Conservation (phyloP, 2,888 invertebrate genomes). For the Drosophila mettleri region DNA sequence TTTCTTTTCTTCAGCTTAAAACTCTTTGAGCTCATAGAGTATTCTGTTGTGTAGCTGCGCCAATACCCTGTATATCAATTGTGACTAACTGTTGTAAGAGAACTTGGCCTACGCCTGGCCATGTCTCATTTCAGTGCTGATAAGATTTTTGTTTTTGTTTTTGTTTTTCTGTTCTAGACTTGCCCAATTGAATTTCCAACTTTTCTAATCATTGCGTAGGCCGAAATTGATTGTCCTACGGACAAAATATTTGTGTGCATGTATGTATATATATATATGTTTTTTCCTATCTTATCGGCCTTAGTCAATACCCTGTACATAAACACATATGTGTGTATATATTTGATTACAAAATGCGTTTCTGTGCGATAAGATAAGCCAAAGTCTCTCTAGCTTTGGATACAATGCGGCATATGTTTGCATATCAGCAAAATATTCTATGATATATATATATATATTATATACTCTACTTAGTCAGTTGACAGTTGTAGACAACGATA, state of each 20-base stretch:
- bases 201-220: slow-evolving; percentile 9
- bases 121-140: neutral
- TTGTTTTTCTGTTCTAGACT: neutral
- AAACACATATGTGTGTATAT: slow-evolving; percentile 13
- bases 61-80: slow-evolving; percentile 9
- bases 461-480: slow-evolving; percentile 32
- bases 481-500: slow-evolving; percentile 28
- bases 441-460: slow-evolving; percentile 9
- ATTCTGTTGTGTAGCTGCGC: neutral
- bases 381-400: slow-evolving; percentile 23
- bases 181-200: slow-evolving; percentile 12
- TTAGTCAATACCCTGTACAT: slow-evolving; percentile 23
- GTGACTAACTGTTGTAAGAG: slow-evolving; percentile 54
- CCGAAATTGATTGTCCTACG: slow-evolving; percentile 35
- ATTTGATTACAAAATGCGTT: slow-evolving; percentile 66
- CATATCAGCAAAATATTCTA: slow-evolving; percentile 35
- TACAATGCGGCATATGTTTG: slow-evolving; percentile 57
- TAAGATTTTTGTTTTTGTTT: slow-evolving; percentile 15
- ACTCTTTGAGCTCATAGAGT: neutral
- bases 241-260: neutral
- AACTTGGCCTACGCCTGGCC: neutral
- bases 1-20: too few relatives aligned
- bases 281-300: slow-evolving; percentile 43
- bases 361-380: slow-evolving; percentile 63
- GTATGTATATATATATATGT: neutral